Evolutionary conservation across 2,113 vertebrate genomes (phyloP), one percentile per base, ranked within the genome.

Genomic region (Chaetura pelagica): DNA sequence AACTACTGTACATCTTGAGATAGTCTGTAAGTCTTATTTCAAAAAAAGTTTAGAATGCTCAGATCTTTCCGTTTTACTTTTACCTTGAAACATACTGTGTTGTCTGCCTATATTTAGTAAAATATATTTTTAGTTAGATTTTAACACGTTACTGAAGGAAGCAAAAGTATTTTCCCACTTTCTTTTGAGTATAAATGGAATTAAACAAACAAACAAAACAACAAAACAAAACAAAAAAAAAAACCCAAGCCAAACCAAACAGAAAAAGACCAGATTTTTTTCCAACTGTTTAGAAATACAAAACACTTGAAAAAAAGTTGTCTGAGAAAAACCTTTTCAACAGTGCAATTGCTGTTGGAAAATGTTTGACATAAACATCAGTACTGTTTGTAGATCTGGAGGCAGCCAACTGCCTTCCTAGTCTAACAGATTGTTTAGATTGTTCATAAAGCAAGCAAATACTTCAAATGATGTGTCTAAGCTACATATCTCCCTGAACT

Each of bases 221-320:
- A 38, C 38, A 38, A 38, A n/a, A n/a, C n/a, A n/a, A 7, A 38
- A 38, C 10, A 38, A 38, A 38, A 38, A 38, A 38, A 38, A 38
- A 38, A 38, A 38, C 38, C n/a, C n/a, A n/a, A n/a, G n/a, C n/a
- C n/a, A n/a, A n/a, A n/a, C n/a, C n/a, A n/a, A n/a, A n/a, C n/a
- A n/a, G n/a, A n/a, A 61, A 46, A 34, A 67, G 3, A 3, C 0
- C 2, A 7, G 2, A 3, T 12, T 13, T 69, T 69, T 89, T 78
- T 18, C 27, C 6, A 61, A 76, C 21, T n/a, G 7, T 85, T 85
- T 72, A 35, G 17, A 92, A 82, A 85, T 58, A 66, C 2, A 66
- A 93, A 93, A 54, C 8, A 57, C 23, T 46, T 55, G 17, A 32
- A 68, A 89, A 89, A 66, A 58, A 1, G 3, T 34, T 72, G 10